Evolutionary conservation across 2,113 vertebrate species (phyloP).

Genomic region (Copsychus sechellarum): DNA sequence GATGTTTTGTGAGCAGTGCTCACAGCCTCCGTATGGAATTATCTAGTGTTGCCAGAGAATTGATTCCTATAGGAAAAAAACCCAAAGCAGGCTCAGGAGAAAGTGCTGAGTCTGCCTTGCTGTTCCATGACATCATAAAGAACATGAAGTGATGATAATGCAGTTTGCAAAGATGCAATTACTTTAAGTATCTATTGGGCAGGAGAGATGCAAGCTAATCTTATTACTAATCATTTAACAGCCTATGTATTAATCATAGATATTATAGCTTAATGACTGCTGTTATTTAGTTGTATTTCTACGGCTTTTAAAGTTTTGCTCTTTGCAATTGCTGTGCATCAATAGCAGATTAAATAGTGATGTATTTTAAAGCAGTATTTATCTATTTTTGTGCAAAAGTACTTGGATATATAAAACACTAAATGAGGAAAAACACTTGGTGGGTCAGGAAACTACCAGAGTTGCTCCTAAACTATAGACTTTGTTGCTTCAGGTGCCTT

Average conservation of each 20-base stretch:
- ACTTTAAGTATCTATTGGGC: constrained; percentile 89
- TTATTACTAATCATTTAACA: constrained; percentile 82
- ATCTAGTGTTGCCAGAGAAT: background rate
- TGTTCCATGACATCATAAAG: constrained; percentile 79
- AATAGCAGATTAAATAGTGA: background rate
- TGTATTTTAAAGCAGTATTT: background rate
- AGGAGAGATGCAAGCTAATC: constrained; percentile 79
- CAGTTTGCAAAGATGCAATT: constrained; percentile 90
- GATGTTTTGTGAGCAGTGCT: background rate
- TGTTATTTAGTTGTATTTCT: constrained; percentile 39
- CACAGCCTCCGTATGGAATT: background rate
- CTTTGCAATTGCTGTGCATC: background rate
- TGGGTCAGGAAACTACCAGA: background rate
- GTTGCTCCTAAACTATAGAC: background rate
- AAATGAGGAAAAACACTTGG: background rate
- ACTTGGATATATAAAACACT: background rate
- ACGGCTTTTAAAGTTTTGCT: constrained; percentile 1
- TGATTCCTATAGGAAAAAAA: background rate
- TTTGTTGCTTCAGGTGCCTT: background rate
- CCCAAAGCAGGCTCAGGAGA: constrained; percentile 6
- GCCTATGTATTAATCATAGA: constrained; percentile 81
- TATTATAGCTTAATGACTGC: constrained; percentile 54
- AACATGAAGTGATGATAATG: constrained; percentile 89
- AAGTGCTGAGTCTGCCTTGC: constrained; percentile 70
- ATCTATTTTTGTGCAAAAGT: background rate